Conservation (phyloP, 1,140 invertebrate genomes). For the Drosophila biarmipes region DNA sequence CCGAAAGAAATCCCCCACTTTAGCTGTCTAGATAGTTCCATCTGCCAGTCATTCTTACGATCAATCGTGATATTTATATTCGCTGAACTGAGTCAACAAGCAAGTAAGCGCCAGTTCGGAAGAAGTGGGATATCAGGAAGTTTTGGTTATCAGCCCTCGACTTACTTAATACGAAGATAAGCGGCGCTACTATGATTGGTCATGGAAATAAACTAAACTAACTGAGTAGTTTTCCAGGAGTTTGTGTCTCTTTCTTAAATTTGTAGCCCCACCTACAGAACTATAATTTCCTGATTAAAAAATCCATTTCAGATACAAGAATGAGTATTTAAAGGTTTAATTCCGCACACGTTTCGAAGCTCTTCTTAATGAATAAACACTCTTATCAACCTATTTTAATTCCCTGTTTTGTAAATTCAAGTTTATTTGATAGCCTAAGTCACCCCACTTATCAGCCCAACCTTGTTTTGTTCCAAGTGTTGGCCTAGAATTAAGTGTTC, state of each 20-base stretch:
- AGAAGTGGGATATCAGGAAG: conserved; percentile 23
- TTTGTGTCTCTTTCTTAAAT: neutral
- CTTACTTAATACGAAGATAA: conserved; percentile 22
- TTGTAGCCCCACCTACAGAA: too few species aligned
- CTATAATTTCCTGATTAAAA: too few species aligned
- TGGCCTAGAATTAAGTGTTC: neutral
- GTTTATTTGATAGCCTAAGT: neutral
- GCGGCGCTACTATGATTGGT: neutral
- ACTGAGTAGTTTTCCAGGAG: neutral
- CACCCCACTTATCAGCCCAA: conserved; percentile 5
- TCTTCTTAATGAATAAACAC: neutral
- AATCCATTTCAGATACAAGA: too few species aligned
- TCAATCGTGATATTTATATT: conserved; percentile 9
- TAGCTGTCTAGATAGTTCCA: conserved; percentile 7
- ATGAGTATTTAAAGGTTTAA: neutral
- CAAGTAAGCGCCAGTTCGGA: conserved; percentile 20
- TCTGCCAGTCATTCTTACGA: conserved; percentile 6
- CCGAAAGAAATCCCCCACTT: conserved; percentile 21
- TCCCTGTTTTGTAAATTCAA: conserved; percentile 1
- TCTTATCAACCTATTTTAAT: neutral
- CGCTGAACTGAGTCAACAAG: conserved; percentile 29
- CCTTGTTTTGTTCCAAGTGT: conserved; percentile 5
- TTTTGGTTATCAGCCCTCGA: neutral
- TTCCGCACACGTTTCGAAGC: neutral
- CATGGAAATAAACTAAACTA: neutral